Conservation (phyloP, 1,140 invertebrate genomes). For the Holotrichia oblita region DNA sequence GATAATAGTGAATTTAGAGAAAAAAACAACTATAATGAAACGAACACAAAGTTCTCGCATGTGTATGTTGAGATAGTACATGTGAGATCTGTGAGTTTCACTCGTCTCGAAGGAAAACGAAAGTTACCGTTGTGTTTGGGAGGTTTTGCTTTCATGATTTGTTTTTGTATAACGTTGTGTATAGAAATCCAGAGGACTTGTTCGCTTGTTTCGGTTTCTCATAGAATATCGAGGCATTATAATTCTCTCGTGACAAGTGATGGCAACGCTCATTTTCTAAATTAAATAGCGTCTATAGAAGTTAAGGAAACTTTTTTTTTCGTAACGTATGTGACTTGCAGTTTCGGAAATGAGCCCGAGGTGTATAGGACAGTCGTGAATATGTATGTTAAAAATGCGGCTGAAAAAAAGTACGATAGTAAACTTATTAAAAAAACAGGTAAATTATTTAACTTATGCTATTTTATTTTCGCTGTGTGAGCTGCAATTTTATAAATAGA, state of each 20-base stretch:
- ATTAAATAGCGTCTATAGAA: not conserved
- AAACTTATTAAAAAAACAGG: too few species aligned
- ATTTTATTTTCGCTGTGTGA: too few species aligned
- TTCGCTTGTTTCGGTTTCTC: not conserved
- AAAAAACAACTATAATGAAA: not conserved
- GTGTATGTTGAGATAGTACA: not conserved
- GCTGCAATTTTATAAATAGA: too few species aligned
- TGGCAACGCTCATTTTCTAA: too few species aligned
- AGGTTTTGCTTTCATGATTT: conserved; percentile 5
- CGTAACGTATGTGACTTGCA: not conserved
- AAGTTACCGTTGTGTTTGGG: conserved; percentile 3
- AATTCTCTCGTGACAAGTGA: not conserved
- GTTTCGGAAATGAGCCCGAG: not conserved
- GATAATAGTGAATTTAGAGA: not conserved
- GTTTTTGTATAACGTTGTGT: not conserved
- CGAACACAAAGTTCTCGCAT: not conserved
- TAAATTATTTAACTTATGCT: too few species aligned
- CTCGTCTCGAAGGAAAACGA: conserved; percentile 5
- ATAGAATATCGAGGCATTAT: not conserved
- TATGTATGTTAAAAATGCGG: not conserved
- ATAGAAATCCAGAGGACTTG: not conserved
- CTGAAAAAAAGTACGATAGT: not conserved
- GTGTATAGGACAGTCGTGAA: not conserved
- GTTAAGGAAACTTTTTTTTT: not conserved
- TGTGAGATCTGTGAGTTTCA: not conserved